These are phyloP conservation scores for Anolis sagrei DNA, from an alignment of 2,113 vertebrate genomes.

Conservation along the genomic window DNA sequence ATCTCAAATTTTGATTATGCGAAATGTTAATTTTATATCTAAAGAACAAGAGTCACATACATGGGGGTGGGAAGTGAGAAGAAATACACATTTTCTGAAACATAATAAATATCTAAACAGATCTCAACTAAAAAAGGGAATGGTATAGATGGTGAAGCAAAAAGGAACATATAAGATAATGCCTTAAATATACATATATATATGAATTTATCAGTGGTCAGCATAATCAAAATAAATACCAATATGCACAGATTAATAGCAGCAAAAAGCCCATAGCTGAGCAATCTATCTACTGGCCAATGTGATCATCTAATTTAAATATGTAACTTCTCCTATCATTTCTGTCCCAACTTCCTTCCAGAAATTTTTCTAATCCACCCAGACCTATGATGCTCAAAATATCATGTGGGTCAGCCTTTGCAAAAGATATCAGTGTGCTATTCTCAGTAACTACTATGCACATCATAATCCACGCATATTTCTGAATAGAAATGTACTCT, in stretches of 20 bases:
- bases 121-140: slow-evolving; percentile 55
- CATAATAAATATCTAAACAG: slow-evolving; percentile 64
- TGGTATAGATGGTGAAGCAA: not conserved
- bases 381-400: not conserved
- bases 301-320: slow-evolving; percentile 51
- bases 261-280: slow-evolving; percentile 52
- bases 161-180: slow-evolving; percentile 51
- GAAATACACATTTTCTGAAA: slow-evolving; percentile 52
- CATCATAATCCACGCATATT: not conserved
- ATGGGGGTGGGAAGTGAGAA: slow-evolving; percentile 18
- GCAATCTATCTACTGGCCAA: slow-evolving; percentile 70
- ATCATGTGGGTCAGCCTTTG: not conserved
- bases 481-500: not conserved
- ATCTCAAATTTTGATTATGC: not conserved
- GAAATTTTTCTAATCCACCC: not conserved
- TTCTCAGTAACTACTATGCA: not conserved
- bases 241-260: slow-evolving; percentile 70
- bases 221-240: slow-evolving; percentile 71
- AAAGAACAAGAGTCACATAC: slow-evolving; percentile 11
- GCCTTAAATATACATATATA: slow-evolving; percentile 67
- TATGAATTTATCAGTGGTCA: slow-evolving; percentile 68
- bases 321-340: slow-evolving; percentile 45
- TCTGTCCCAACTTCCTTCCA: not conserved
- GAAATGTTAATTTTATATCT: not conserved
- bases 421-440: slow-evolving; percentile 34